Percentiles rank a stretch among this genome's conserved stretches.
phyloP scores from a whole-genome alignment of 2,888 invertebrate genomes.

The Mesoligia furuncula region DNA sequence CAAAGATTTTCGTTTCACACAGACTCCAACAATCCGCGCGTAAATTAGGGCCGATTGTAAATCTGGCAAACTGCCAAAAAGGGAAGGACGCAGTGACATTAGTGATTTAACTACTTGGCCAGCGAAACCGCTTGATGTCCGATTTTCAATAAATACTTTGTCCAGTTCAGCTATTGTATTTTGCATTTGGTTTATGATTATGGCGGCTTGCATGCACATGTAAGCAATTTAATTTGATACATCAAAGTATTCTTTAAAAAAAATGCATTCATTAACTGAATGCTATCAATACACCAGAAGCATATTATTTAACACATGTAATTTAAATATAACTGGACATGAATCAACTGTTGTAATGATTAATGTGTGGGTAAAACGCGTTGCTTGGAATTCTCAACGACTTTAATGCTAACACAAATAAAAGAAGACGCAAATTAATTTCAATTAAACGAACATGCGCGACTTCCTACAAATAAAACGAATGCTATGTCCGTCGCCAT shows the following conservation, averaged over 20 bases:
- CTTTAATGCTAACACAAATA: slow-evolving; percentile 69
- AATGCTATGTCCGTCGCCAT: slow-evolving; percentile 75
- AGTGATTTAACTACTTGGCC: slow-evolving; percentile 72
- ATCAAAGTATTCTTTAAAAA: neutral
- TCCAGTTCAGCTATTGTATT: slow-evolving; percentile 24
- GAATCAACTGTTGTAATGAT: slow-evolving; percentile 53
- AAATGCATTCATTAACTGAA: neutral
- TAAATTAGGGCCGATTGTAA: slow-evolving; percentile 80
- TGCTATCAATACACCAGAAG: slow-evolving; percentile 5
- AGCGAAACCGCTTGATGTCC: slow-evolving; percentile 64
- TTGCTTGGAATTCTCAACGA: slow-evolving; percentile 63
- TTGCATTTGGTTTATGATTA: slow-evolving; percentile 29
- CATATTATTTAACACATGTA: slow-evolving; percentile 45
- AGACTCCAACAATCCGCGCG: slow-evolving; percentile 72
- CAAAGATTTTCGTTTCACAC: slow-evolving; percentile 74
- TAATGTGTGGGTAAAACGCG: slow-evolving; percentile 54
- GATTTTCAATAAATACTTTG: slow-evolving; percentile 53
- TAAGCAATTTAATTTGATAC: neutral
- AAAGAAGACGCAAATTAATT: slow-evolving; percentile 73
- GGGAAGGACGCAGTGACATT: slow-evolving; percentile 73
- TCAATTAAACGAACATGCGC: slow-evolving; percentile 75
- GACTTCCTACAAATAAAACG: slow-evolving; percentile 79
- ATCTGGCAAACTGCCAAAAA: slow-evolving; percentile 78
- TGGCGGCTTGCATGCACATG: slow-evolving; percentile 7
- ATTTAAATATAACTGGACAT: slow-evolving; percentile 39